These are phyloP conservation scores for Pholis gunnellus DNA, from an alignment of 2,113 vertebrate genomes.

Conservation along the genomic window DNA sequence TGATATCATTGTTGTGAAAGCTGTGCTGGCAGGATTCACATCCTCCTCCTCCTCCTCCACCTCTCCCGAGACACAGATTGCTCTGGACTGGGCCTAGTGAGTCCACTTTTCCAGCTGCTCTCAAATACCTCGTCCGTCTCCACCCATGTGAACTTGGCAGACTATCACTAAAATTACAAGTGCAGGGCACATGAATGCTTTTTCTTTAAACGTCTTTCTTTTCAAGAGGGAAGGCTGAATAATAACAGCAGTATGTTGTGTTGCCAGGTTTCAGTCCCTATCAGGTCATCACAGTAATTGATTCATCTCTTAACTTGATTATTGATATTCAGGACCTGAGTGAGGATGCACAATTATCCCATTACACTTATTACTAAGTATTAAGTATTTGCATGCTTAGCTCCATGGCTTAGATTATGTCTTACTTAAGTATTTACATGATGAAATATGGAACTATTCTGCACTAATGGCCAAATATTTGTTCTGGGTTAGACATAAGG, in stretches of 20 bases:
- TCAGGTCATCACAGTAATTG: not conserved
- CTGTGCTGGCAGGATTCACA: conserved; percentile 70
- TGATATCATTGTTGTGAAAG: conserved; percentile 81
- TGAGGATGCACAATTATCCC: conserved; percentile 11
- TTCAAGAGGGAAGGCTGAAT: not conserved
- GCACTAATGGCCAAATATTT: conserved; percentile 66
- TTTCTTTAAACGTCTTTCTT: conserved; percentile 4
- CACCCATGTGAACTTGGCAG: conserved; percentile 48
- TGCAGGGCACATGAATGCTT: conserved; percentile 3
- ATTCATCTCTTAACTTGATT: conserved; percentile 9
- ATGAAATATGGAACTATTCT: conserved; percentile 56
- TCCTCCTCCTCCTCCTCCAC: conserved; percentile 69
- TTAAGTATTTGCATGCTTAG: conserved; percentile 16
- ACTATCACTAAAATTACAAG: conserved; percentile 23
- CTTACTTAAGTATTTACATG: conserved; percentile 41
- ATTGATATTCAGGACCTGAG: not conserved
- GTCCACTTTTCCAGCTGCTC: conserved; percentile 70
- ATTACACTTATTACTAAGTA: conserved; percentile 30
- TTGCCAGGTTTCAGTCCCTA: not conserved
- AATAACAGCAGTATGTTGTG: not conserved
- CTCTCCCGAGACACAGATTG: conserved; percentile 47
- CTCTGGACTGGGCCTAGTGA: conserved; percentile 46
- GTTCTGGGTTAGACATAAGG: conserved; percentile 50
- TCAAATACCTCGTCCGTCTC: conserved; percentile 38
- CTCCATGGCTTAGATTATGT: conserved; percentile 22